Percentiles rank a stretch among this genome's conserved stretches.
Conservation (phyloP, 64 coral and sea anemone species). For the Montipora sp. region DNA sequence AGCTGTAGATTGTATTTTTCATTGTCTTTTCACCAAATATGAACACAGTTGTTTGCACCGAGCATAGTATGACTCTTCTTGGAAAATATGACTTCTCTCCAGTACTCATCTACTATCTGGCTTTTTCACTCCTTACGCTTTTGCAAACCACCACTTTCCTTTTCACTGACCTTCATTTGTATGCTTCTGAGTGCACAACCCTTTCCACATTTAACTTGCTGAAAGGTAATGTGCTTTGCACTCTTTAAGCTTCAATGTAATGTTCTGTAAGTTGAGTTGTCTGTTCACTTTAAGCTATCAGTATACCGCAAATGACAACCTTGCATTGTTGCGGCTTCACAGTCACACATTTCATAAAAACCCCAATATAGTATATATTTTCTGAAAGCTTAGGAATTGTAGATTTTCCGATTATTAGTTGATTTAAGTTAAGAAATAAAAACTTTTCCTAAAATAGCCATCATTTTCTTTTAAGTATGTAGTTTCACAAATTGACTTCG, state of each 20-base stretch:
- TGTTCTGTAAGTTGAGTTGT: background rate
- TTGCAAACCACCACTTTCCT: background rate
- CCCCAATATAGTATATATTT: too few relatives aligned
- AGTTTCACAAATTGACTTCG: too few relatives aligned
- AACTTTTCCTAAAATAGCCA: too few relatives aligned
- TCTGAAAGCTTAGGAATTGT: too few relatives aligned
- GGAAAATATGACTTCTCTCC: background rate
- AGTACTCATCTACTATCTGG: background rate
- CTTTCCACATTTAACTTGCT: background rate
- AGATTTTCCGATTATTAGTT: too few relatives aligned
- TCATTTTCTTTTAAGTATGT: too few relatives aligned
- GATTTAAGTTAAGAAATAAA: too few relatives aligned
- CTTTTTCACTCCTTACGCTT: background rate
- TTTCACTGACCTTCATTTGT: background rate
- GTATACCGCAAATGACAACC: too few relatives aligned
- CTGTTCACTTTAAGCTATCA: background rate
- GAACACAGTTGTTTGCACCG: background rate
- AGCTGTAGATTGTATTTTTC: conserved; percentile 3
- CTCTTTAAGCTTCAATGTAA: background rate
- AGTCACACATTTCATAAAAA: too few relatives aligned
- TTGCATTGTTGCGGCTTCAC: too few relatives aligned
- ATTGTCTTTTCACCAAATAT: background rate
- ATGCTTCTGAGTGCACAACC: background rate
- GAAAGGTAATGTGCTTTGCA: background rate
- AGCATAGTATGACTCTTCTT: background rate